Percentiles rank a stretch among this genome's conserved stretches.
Evolutionary conservation across 92 coral and sea anemone species (phyloP).

Genomic region (Palythoa grandis): DNA sequence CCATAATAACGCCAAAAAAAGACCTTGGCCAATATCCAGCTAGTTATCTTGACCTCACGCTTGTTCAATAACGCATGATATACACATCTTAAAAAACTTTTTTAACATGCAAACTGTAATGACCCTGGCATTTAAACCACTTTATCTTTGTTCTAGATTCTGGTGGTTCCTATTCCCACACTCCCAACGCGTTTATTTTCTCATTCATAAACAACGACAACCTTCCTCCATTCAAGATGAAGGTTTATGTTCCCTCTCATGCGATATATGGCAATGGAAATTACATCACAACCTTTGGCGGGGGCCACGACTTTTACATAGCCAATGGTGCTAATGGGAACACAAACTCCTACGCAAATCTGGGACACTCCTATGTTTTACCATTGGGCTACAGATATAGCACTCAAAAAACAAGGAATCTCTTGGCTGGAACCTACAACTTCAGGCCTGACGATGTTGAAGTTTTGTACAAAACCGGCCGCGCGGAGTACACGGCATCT

Average conservation of each 20-base stretch:
- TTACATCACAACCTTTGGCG: conserved; percentile 38
- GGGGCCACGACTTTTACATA: conserved; percentile 36
- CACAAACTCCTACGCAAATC: conserved; percentile 35
- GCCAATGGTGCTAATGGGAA: conserved; percentile 17
- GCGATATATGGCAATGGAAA: conserved; percentile 20
- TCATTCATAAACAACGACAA: conserved; percentile 33
- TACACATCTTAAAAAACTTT: too few relatives aligned
- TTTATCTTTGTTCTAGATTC: conserved; percentile 22
- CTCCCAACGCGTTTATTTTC: conserved; percentile 30
- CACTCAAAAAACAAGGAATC: background rate
- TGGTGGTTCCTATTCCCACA: conserved; percentile 25
- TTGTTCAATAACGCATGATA: too few relatives aligned
- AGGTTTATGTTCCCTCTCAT: background rate
- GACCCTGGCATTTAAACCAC: background rate
- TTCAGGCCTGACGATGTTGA: conserved; percentile 40
- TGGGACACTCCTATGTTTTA: conserved; percentile 25
- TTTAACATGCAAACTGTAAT: too few relatives aligned
- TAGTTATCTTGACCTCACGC: too few relatives aligned
- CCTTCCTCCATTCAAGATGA: conserved; percentile 15
- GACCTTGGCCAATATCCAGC: too few relatives aligned
- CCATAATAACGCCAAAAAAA: too few relatives aligned
- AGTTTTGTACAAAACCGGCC: conserved; percentile 32
- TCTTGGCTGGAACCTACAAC: conserved; percentile 37
- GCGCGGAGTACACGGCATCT: background rate
- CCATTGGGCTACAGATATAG: conserved; percentile 32